Evolutionary conservation across 1,140 invertebrate genomes (phyloP).

Genomic region (Megalopta genalis): DNA sequence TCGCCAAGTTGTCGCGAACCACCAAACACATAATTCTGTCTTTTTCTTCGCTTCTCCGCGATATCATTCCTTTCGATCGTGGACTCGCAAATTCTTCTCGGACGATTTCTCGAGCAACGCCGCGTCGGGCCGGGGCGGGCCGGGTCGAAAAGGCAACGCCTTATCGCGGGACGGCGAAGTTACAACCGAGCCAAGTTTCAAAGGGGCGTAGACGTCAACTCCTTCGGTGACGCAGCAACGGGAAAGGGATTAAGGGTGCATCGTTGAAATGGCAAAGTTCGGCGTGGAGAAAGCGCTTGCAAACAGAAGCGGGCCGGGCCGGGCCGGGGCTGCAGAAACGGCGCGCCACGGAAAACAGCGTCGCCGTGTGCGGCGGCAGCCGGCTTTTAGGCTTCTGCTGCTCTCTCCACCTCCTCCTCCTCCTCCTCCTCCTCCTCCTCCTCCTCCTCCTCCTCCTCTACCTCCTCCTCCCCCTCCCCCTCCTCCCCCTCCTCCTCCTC

Average conservation of each 20-base stretch:
- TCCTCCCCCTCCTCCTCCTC: too few species aligned
- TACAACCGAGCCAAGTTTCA: slow-evolving; percentile 12
- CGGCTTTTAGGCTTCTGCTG: slow-evolving; percentile 60
- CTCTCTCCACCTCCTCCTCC: too few species aligned
- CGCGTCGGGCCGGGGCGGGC: too few species aligned
- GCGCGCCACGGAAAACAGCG: slow-evolving; percentile 51
- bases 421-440: too few species aligned
- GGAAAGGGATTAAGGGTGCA: slow-evolving; percentile 55
- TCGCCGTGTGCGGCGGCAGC: slow-evolving; percentile 45
- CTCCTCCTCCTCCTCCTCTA: too few species aligned
- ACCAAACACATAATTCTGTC: neutral
- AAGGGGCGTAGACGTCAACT: slow-evolving; percentile 40
- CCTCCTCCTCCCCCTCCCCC: too few species aligned
- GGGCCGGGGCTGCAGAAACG: slow-evolving; percentile 48
- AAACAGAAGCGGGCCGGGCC: slow-evolving; percentile 35
- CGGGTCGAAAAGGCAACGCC: neutral
- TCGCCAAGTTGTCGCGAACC: neutral
- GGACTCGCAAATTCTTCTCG: neutral
- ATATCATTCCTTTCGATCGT: neutral
- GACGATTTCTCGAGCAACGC: slow-evolving; percentile 4
- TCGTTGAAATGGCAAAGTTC: slow-evolving; percentile 51
- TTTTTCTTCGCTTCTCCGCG: neutral
- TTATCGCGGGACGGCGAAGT: neutral
- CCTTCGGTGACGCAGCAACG: slow-evolving; percentile 38
- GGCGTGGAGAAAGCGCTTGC: slow-evolving; percentile 35